A percentile compares a stretch with the other conserved stretches of the same genome.
Conservation (phyloP, 2,888 invertebrate genomes). For the Thysanoteuthis rhombus region DNA sequence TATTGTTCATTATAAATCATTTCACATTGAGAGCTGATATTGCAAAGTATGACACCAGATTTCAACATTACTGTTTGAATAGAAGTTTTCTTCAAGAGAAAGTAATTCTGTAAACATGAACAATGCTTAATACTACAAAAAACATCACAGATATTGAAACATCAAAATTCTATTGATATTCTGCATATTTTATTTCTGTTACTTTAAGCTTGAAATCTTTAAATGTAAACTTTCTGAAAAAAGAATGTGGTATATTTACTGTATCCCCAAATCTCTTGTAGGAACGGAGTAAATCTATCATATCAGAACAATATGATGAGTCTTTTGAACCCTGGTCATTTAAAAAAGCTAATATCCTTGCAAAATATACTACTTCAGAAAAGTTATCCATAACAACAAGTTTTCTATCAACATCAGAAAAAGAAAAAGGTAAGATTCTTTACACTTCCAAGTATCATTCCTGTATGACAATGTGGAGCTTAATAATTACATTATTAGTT, state of each 20-base stretch:
- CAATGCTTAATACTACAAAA: background rate
- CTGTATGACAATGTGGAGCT: background rate
- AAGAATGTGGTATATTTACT: background rate
- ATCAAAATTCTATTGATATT: background rate
- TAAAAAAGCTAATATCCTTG: slow-evolving; percentile 81
- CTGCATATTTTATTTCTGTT: too few relatives aligned
- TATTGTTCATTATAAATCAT: background rate
- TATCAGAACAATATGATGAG: slow-evolving; percentile 49
- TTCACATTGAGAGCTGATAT: background rate
- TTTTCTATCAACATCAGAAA: slow-evolving; percentile 72
- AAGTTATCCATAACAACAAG: slow-evolving; percentile 90
- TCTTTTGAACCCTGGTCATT: slow-evolving; percentile 80
- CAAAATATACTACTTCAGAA: slow-evolving; percentile 91
- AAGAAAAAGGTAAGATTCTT: slow-evolving; percentile 55
- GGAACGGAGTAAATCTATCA: background rate
- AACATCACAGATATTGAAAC: background rate
- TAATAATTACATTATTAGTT: background rate
- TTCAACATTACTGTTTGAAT: background rate
- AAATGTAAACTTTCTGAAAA: too few relatives aligned
- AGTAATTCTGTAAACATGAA: background rate
- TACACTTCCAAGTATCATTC: background rate
- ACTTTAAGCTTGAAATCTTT: background rate
- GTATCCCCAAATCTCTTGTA: background rate
- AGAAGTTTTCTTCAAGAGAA: background rate
- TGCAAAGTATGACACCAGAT: background rate